phyloP scores from a whole-genome alignment of 2,888 invertebrate species.

The Euspilapteryx auroguttella region DNA sequence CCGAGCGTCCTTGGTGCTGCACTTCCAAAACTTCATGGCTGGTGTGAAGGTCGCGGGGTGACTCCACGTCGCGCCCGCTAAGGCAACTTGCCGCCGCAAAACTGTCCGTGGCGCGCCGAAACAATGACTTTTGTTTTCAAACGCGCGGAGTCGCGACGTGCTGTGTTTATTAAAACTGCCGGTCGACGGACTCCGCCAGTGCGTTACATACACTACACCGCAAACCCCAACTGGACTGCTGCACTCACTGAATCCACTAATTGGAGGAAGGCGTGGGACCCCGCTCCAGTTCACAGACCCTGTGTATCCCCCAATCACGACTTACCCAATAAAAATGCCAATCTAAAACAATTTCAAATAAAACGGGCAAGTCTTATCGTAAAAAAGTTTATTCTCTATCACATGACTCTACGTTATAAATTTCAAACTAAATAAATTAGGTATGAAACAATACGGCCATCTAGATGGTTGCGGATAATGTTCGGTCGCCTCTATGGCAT shows the following conservation, averaged over 20 bases:
- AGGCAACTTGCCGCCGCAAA: slow-evolving; percentile 36
- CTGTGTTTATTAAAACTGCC: slow-evolving; percentile 44
- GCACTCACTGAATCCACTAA: slow-evolving; percentile 16
- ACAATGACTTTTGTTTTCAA: slow-evolving; percentile 60
- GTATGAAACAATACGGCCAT: no score
- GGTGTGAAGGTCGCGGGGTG: slow-evolving; percentile 12
- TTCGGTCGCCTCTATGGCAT: no score
- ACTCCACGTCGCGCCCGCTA: slow-evolving; percentile 35
- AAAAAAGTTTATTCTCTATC: slow-evolving; percentile 59
- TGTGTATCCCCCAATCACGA: slow-evolving; percentile 1
- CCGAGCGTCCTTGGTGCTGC: slow-evolving; percentile 28
- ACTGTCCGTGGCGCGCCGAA: slow-evolving; percentile 43
- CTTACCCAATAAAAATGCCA: slow-evolving; percentile 1
- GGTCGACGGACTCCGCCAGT: slow-evolving; percentile 29
- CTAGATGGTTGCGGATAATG: no score
- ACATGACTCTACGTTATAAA: slow-evolving; percentile 50
- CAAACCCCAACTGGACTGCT: slow-evolving; percentile 19
- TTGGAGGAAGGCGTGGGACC: slow-evolving; percentile 45
- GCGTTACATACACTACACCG: slow-evolving; percentile 33
- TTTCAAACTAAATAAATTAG: not conserved
- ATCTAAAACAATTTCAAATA: slow-evolving; percentile 14
- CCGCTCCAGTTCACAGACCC: slow-evolving; percentile 8
- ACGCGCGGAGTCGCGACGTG: slow-evolving; percentile 27
- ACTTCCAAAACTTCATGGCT: slow-evolving; percentile 52
- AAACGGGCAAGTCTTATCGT: slow-evolving; percentile 29